Conservation (phyloP, 2,797 vertebrate species). For the Bryconaethiops microstoma region DNA sequence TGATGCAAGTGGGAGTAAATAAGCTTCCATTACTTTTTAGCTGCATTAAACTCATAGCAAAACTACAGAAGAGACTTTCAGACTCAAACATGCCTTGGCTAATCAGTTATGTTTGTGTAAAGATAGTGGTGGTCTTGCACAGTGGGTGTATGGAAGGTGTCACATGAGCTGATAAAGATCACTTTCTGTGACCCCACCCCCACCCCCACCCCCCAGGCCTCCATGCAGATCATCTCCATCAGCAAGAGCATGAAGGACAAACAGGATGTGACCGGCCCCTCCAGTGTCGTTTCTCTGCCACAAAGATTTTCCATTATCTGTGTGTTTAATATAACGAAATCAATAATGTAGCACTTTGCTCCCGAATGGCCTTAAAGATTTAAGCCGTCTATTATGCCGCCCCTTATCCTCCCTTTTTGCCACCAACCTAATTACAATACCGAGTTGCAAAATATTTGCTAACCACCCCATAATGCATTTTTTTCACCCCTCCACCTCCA, state of each 20-base stretch:
- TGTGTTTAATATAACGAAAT: constrained; percentile 66
- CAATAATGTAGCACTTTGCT: constrained; percentile 68
- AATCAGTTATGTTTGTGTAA: no score
- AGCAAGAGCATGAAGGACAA: constrained; percentile 25
- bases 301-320: constrained; percentile 63
- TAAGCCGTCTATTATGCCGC: constrained; percentile 57
- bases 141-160: background rate
- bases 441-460: constrained; percentile 59
- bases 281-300: constrained; percentile 39
- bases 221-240: constrained; percentile 31
- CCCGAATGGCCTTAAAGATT: constrained; percentile 65
- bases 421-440: constrained; percentile 60
- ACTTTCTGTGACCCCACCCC: constrained; percentile 37
- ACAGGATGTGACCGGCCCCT: constrained; percentile 26
- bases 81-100: no score
- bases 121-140: background rate
- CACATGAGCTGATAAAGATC: constrained; percentile 45
- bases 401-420: constrained; percentile 44
- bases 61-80: no score
- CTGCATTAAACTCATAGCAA: no score
- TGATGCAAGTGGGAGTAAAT: no score
- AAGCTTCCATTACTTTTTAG: no score
- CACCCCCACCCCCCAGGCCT: background rate
- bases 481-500: constrained; percentile 14
- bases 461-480: constrained; percentile 54